phyloP scores from a whole-genome alignment of 2,797 vertebrate genomes.

The Lutjanus argentimaculatus region DNA sequence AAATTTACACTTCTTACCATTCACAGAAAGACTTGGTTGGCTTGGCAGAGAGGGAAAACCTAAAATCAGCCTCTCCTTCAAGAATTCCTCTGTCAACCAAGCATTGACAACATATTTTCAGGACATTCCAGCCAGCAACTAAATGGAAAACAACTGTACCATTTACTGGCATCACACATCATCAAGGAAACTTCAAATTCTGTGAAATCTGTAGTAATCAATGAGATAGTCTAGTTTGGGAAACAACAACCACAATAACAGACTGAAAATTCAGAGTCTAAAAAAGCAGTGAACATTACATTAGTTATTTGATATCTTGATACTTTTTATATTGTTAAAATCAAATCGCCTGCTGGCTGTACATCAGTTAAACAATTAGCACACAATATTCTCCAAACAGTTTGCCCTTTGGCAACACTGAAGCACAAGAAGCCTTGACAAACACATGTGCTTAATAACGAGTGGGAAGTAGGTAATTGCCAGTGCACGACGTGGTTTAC shows the following conservation, averaged over 20 bases:
- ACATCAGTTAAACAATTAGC: constrained; percentile 73
- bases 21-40: constrained; percentile 34
- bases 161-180: constrained; percentile 44
- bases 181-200: constrained; percentile 40
- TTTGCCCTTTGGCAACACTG: constrained; percentile 57
- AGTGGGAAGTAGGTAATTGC: constrained; percentile 78
- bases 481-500: constrained; percentile 74
- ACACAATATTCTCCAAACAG: constrained; percentile 62
- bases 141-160: constrained; percentile 44
- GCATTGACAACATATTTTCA: constrained; percentile 57
- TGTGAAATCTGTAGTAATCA: constrained; percentile 33
- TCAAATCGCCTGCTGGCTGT: constrained; percentile 28
- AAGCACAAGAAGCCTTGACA: constrained; percentile 58
- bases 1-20: constrained; percentile 43
- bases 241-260: constrained; percentile 47
- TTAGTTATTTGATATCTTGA: constrained; percentile 30
- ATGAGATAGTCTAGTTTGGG: constrained; percentile 25
- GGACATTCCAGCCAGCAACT: constrained; percentile 52
- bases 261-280: not conserved
- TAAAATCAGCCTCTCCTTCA: constrained; percentile 34
- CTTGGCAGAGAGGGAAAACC: constrained; percentile 45
- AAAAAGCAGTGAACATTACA: constrained; percentile 7
- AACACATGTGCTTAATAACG: constrained; percentile 71
- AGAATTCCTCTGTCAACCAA: constrained; percentile 56
- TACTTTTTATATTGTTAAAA: constrained; percentile 32